phyloP scores from a whole-genome alignment of 2,888 invertebrate species.

The Torymus tubicola region DNA sequence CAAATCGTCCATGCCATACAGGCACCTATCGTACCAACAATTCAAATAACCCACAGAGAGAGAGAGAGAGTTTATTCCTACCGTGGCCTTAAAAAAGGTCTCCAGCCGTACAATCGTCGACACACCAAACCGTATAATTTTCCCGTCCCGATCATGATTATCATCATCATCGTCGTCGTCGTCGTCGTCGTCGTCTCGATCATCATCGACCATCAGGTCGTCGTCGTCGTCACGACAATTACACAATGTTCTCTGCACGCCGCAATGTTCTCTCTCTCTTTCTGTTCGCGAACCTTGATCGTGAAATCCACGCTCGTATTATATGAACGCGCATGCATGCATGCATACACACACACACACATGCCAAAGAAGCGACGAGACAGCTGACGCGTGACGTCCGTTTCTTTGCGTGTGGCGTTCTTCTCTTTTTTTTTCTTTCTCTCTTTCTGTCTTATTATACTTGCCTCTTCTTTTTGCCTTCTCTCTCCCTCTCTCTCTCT shows the following conservation, averaged over 20 bases:
- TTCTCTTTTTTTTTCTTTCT: not conserved
- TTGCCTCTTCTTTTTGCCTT: not conserved
- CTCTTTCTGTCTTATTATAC: not conserved
- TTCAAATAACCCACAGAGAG: too few relatives aligned
- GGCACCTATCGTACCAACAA: too few relatives aligned
- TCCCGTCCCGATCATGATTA: not conserved
- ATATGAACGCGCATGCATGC: not conserved
- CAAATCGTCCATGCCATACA: too few relatives aligned
- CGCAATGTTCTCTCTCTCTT: not conserved
- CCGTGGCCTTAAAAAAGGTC: too few relatives aligned
- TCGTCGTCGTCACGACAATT: slow-evolving; percentile 43
- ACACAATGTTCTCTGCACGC: slow-evolving; percentile 46
- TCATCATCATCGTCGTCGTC: slow-evolving; percentile 2
- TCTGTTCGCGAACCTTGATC: slow-evolving; percentile 57
- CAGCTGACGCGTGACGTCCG: slow-evolving; percentile 56
- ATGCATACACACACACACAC: not conserved
- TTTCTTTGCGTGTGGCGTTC: slow-evolving; percentile 33
- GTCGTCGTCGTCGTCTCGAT: slow-evolving; percentile 14
- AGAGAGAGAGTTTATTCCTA: too few relatives aligned
- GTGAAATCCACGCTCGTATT: slow-evolving; percentile 55
- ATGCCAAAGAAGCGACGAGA: not conserved
- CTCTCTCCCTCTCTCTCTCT: not conserved
- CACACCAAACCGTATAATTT: not conserved
- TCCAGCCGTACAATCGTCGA: too few relatives aligned
- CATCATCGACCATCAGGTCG: slow-evolving; percentile 21